Evolutionary conservation across 2,797 vertebrate genomes (phyloP).

Genomic region (Alfaro cultratus): DNA sequence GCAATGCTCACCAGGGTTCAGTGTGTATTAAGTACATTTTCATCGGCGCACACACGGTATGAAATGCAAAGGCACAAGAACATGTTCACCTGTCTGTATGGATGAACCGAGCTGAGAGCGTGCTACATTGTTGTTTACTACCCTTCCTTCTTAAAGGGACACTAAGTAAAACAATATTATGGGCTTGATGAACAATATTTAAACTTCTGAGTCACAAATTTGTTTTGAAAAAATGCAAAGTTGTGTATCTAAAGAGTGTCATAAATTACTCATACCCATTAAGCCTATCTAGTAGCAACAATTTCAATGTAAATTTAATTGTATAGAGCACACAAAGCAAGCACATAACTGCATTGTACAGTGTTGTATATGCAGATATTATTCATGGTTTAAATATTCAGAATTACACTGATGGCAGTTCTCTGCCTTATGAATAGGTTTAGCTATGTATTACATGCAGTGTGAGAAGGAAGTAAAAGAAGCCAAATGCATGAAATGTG

Average conservation of each 20-base stretch:
- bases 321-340: too few species aligned
- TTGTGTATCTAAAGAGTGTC: background rate
- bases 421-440: background rate
- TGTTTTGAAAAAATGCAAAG: background rate
- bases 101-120: slow-evolving; percentile 14
- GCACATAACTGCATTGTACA: background rate
- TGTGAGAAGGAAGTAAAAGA: background rate
- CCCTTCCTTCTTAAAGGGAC: background rate
- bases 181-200: background rate
- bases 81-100: background rate
- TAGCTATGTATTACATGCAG: background rate
- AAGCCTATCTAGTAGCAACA: background rate
- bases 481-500: background rate
- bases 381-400: background rate
- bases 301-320: background rate
- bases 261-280: background rate
- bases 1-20: slow-evolving; percentile 20
- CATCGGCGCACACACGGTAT: background rate
- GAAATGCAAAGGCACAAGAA: background rate
- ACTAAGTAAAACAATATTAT: background rate
- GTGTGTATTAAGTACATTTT: slow-evolving; percentile 10
- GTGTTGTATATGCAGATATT: background rate
- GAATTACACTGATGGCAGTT: background rate
- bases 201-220: background rate
- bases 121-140: background rate